These are phyloP conservation scores for Geococcyx californianus DNA, from an alignment of 2,113 vertebrate species.

Conservation along the genomic window DNA sequence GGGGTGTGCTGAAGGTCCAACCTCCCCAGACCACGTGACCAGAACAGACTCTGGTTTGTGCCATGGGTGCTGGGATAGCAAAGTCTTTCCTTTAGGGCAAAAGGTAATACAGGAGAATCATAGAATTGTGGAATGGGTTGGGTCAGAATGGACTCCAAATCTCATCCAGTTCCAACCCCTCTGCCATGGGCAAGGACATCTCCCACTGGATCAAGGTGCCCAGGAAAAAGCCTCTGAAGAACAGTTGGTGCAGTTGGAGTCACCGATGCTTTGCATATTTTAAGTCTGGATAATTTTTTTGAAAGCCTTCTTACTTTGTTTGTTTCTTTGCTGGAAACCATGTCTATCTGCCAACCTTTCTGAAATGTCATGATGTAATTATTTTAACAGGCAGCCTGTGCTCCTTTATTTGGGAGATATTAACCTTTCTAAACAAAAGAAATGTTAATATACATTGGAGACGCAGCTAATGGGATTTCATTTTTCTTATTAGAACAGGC, in stretches of 20 bases:
- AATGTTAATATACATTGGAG: conserved; percentile 79
- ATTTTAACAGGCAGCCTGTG: conserved; percentile 85
- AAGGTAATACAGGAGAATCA: neutral
- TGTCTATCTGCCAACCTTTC: conserved; percentile 78
- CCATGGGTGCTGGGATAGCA: neutral
- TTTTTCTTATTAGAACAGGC: conserved; percentile 82
- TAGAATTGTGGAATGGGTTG: too few species aligned
- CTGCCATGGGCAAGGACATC: too few species aligned
- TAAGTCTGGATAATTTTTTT: conserved; percentile 20
- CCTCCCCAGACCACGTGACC: accelerated
- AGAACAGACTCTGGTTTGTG: accelerated
- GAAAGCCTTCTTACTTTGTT: conserved; percentile 63
- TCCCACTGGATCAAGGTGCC: too few species aligned
- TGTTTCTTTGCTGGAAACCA: conserved; percentile 71
- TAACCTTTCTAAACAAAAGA: conserved; percentile 87
- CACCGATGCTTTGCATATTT: neutral
- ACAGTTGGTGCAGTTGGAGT: neutral
- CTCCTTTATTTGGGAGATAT: conserved; percentile 85
- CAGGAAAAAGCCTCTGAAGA: neutral
- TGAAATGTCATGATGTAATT: conserved; percentile 84
- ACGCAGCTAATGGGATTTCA: conserved; percentile 82
- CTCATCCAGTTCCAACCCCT: too few species aligned
- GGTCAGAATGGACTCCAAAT: too few species aligned
- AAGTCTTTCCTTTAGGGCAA: neutral
- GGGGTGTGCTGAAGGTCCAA: neutral